Evolutionary conservation across 2,888 invertebrate genomes (phyloP), one percentile per base, ranked within the genome.

Genomic region (Abscondita cerata): DNA sequence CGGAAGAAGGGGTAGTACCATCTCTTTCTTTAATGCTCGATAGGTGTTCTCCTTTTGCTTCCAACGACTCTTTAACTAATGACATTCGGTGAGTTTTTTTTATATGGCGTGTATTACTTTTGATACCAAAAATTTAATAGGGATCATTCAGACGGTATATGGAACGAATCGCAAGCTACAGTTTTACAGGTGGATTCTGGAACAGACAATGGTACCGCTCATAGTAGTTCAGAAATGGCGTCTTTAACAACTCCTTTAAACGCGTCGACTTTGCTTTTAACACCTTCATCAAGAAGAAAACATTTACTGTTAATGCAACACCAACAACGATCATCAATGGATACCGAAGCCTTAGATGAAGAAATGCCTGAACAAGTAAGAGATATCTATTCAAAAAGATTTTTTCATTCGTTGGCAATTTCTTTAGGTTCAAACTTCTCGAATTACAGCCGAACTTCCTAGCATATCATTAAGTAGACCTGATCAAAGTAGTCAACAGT

Each of bases 151-250:
- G 93, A 94, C 76, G 90, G 91, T 51, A 88, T 92, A 74, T 93
- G 93, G 93, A 94, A 93, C 80, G 93, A 93, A 81, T 93, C 93
- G 9, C 93, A 94, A 81, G 89, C 90, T 6, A 93, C 93, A 0
- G 91, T 93, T 12, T 83, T 92, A 33, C 91, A 90, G 80, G 86
- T 87, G 1, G 92, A 91, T 75, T 87, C 88, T 12, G 86, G 86
- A 40, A 87, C 87, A 12, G 87, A 87, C 72, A 87, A 87, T 76
- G 87, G 87, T 38, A 86, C 86, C 1, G 84, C 85, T 0, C 79
- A 86, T 55, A 82, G 82, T 66, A 81, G 81, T 67, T 82, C 83
- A 2, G 83, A 83, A 67, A 75, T 82, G 72, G 72, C 74, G 31
- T 78, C 78, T 53, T 70, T 80, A n/a, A 75, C 78, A 52, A 85